phyloP scores from a whole-genome alignment of 2,888 invertebrate genomes.

The Acrobasis suavella region DNA sequence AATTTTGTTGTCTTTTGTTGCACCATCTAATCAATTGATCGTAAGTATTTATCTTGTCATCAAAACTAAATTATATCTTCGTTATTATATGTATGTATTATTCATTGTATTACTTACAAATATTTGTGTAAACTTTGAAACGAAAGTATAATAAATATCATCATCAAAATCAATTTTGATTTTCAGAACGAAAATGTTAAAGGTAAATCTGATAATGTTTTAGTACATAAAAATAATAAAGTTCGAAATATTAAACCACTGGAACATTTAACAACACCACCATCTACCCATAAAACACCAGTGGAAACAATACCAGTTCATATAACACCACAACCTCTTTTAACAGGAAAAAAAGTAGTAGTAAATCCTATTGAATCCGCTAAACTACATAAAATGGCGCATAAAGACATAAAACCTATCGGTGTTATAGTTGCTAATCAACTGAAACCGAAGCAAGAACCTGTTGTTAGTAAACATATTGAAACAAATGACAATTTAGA shows the following conservation, averaged over 20 bases:
- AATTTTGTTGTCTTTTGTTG: not conserved
- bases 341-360: not conserved
- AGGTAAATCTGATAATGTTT: not conserved
- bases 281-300: not conserved
- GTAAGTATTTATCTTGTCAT: not conserved
- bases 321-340: constrained; percentile 1
- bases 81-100: not conserved
- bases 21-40: not conserved
- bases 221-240: not conserved
- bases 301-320: not conserved
- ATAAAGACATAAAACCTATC: not conserved
- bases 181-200: constrained; percentile 11
- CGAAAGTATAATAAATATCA: not conserved
- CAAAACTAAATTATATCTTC: not conserved
- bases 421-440: not conserved
- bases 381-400: not conserved
- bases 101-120: not conserved
- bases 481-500: not conserved
- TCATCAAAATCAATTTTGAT: not conserved
- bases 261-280: not conserved
- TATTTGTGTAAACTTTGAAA: not conserved
- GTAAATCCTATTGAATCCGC: not conserved
- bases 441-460: not conserved
- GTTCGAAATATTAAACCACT: not conserved
- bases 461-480: not conserved